phyloP scores from a whole-genome alignment of 2,797 vertebrate genomes.

The Nannoperca obscura region DNA sequence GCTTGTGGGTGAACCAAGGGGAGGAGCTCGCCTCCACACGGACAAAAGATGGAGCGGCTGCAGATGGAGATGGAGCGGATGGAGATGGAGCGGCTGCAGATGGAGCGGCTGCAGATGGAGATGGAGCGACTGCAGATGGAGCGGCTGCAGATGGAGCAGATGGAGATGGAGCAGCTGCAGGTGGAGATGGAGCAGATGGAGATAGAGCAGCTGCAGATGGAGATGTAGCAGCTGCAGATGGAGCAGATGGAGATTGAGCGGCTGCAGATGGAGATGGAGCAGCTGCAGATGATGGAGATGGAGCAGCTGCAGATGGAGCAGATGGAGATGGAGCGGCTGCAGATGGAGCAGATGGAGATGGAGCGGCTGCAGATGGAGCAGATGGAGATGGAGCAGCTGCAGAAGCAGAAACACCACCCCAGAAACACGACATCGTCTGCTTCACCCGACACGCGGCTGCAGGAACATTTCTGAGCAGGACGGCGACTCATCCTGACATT shows the following conservation, averaged over 20 bases:
- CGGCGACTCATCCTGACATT: slow-evolving; percentile 64
- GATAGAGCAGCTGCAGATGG: too few species aligned
- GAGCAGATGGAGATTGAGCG: slow-evolving; percentile 37
- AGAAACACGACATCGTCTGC: slow-evolving; percentile 35
- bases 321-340: too few species aligned
- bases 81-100: too few species aligned
- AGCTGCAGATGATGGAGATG: too few species aligned
- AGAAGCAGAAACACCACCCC: background rate
- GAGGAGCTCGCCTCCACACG: slow-evolving; percentile 18
- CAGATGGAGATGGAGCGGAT: too few species aligned
- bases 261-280: too few species aligned
- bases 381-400: slow-evolving; percentile 37
- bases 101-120: too few species aligned
- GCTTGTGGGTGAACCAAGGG: background rate
- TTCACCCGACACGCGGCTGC: background rate
- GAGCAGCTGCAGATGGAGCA: background rate
- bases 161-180: too few species aligned
- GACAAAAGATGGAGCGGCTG: slow-evolving; percentile 22
- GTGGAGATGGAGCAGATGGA: too few species aligned
- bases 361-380: background rate
- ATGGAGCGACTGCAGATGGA: too few species aligned
- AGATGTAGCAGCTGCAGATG: slow-evolving; percentile 16
- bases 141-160: slow-evolving; percentile 2
- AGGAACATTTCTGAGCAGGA: slow-evolving; percentile 38
- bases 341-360: too few species aligned